Evolutionary conservation across 2,797 vertebrate species (phyloP).

Genomic region (Onychomys arenicola): DNA sequence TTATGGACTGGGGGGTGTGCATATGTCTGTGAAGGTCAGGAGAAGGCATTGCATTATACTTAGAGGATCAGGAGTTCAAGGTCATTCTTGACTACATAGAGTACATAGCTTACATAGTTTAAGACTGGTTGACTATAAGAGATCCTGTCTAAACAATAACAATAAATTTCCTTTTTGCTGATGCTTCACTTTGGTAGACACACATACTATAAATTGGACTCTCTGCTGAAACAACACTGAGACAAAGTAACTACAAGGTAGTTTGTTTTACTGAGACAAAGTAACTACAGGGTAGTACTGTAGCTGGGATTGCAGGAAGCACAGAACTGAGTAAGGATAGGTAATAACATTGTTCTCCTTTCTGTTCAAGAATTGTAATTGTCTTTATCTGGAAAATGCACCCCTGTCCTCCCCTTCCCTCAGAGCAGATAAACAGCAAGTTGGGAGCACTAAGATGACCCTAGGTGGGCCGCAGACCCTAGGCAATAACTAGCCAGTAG

Average conservation of each 20-base stretch:
- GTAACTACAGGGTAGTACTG: not conserved
- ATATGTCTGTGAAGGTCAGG: not conserved
- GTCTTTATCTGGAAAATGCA: conserved; percentile 30
- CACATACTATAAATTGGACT: not conserved
- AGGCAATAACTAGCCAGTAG: conserved; percentile 6
- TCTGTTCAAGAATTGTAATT: conserved; percentile 42
- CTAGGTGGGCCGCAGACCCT: not conserved
- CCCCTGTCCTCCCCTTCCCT: conserved; percentile 1
- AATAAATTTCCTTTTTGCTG: not conserved
- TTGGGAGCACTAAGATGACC: not conserved
- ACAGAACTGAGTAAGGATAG: conserved; percentile 28
- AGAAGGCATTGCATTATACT: not conserved
- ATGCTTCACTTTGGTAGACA: conserved; percentile 28
- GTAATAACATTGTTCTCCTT: not conserved
- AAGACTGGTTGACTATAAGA: not conserved
- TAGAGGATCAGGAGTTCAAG: not conserved
- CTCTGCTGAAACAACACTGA: not conserved
- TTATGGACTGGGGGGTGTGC: not conserved
- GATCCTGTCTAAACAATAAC: not conserved
- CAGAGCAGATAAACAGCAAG: conserved; percentile 40
- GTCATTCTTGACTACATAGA: not conserved
- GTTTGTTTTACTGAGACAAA: not conserved
- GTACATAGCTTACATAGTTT: not conserved
- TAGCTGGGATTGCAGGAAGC: not conserved
- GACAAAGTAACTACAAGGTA: too few species aligned